phyloP scores from a whole-genome alignment of 2,888 invertebrate genomes.

The Synanthedon andrenaeformis region DNA sequence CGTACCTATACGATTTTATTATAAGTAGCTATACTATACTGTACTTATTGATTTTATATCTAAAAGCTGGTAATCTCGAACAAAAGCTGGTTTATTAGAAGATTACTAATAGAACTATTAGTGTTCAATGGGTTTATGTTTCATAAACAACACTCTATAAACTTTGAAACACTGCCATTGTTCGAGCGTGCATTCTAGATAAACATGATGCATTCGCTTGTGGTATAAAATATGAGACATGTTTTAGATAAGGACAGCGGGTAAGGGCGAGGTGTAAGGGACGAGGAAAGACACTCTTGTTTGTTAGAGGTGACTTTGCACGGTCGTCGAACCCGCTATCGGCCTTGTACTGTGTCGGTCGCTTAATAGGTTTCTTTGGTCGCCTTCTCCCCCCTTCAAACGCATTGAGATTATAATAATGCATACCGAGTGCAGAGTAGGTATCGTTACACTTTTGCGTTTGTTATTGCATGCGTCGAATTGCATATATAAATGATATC shows the following conservation, averaged over 20 bases:
- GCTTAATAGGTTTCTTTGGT: conserved; percentile 12
- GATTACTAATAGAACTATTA: neutral
- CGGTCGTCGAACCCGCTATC: conserved; percentile 38
- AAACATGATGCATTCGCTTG: conserved; percentile 17
- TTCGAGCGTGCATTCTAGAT: conserved; percentile 22
- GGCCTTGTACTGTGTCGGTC: conserved; percentile 26
- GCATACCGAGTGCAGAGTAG: no score
- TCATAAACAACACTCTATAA: neutral
- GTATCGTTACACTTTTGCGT: no score
- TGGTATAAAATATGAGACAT: conserved; percentile 3
- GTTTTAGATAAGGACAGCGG: conserved; percentile 10
- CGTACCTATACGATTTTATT: no score
- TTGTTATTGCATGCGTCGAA: no score
- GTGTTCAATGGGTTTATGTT: neutral
- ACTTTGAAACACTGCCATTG: neutral
- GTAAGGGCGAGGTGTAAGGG: conserved; percentile 12
- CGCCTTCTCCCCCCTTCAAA: neutral
- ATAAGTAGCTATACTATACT: no score
- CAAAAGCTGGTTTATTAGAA: no score
- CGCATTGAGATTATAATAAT: no score
- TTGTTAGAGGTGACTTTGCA: conserved; percentile 57
- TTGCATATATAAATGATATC: no score
- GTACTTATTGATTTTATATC: no score
- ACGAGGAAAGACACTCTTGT: conserved; percentile 22
- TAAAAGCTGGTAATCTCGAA: no score